Percentiles rank a stretch among this genome's conserved stretches.
phyloP scores from a whole-genome alignment of 2,113 vertebrate genomes.

The Lophochroa leadbeateri region DNA sequence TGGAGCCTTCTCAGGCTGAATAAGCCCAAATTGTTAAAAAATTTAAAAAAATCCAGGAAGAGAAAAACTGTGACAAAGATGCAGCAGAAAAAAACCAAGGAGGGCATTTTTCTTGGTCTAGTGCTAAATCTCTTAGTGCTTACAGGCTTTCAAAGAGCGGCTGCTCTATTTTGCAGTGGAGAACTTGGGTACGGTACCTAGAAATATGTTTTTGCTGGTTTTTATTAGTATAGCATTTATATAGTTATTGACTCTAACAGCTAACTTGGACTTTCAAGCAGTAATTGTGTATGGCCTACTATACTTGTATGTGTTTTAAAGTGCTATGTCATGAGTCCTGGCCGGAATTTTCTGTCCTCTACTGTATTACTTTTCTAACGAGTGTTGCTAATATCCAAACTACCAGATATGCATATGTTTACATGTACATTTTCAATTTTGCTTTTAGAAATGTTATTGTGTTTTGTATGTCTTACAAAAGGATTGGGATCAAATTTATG shows the following conservation, averaged over 20 bases:
- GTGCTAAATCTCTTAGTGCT: constrained; percentile 23
- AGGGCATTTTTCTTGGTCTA: not conserved
- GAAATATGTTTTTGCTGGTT: not conserved
- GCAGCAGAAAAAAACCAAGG: not conserved
- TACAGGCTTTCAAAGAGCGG: constrained; percentile 4
- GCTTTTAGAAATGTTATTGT: not conserved
- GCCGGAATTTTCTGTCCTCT: constrained; percentile 40
- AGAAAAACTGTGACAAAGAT: not conserved
- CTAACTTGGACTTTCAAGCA: constrained; percentile 30
- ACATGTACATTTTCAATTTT: constrained; percentile 18
- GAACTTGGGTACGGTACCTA: constrained; percentile 4
- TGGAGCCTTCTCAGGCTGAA: not conserved
- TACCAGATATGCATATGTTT: constrained; percentile 51
- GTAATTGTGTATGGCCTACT: constrained; percentile 30
- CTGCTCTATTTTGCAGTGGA: not conserved
- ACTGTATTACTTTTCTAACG: constrained; percentile 52
- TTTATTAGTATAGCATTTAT: constrained; percentile 43
- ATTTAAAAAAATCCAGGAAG: not conserved
- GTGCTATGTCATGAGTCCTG: constrained; percentile 32
- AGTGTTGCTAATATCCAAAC: constrained; percentile 37
- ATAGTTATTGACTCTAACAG: constrained; percentile 9
- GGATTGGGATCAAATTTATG: not conserved
- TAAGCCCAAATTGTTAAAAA: not conserved
- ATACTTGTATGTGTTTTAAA: constrained; percentile 55
- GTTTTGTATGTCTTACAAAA: not conserved